phyloP scores from a whole-genome alignment of 2,113 vertebrate genomes.

The Ginglymostoma cirratum region DNA sequence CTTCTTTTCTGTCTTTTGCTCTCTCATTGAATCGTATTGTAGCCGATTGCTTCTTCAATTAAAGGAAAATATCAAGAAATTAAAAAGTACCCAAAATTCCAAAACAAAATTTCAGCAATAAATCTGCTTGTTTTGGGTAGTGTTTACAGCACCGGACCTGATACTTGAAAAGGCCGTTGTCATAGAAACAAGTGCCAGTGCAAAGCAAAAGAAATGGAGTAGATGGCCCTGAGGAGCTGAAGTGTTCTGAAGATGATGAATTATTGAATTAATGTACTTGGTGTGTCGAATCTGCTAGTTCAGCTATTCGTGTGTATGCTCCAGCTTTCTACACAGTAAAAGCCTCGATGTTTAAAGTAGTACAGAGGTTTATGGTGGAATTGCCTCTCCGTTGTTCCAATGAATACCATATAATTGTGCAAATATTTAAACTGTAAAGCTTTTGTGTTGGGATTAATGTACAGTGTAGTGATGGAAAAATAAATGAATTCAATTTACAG shows the following conservation, averaged over 20 bases:
- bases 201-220: background rate
- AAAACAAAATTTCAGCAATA: too few relatives aligned
- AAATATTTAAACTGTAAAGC: background rate
- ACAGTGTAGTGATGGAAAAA: background rate
- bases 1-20: background rate
- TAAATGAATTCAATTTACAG: background rate
- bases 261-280: constrained; percentile 25
- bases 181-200: constrained; percentile 13
- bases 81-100: too few relatives aligned
- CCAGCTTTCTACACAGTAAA: background rate
- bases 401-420: background rate
- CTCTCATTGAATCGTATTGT: background rate
- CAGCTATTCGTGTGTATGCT: background rate
- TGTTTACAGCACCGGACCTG: background rate
- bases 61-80: too few relatives aligned
- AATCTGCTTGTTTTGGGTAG: background rate
- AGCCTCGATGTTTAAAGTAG: background rate
- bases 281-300: background rate
- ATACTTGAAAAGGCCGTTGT: background rate
- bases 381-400: background rate
- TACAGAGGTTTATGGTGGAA: background rate
- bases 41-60: background rate
- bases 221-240: background rate
- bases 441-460: background rate
- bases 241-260: constrained; percentile 8